phyloP scores from a whole-genome alignment of 2,888 invertebrate species.

The Orthonychiurus folsomi region DNA sequence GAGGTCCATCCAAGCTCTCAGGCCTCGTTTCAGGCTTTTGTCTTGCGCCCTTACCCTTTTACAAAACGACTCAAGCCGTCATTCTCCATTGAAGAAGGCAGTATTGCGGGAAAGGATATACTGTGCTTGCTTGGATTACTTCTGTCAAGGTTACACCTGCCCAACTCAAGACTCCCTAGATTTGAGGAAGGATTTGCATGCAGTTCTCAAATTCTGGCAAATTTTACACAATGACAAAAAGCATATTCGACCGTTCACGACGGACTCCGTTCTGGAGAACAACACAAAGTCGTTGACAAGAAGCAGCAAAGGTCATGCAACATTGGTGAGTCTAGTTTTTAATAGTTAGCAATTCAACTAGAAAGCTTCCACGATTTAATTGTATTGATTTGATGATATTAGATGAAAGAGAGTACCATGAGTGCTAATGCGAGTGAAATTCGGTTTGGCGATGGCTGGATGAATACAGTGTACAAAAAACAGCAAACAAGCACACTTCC shows the following conservation, averaged over 20 bases:
- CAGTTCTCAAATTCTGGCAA: conserved; percentile 89
- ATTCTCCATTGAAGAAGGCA: conserved; percentile 73
- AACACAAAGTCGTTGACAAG: conserved; percentile 1
- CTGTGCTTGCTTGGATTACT: conserved; percentile 89
- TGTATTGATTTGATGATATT: background rate
- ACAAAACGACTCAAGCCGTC: conserved; percentile 71
- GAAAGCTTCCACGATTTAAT: background rate
- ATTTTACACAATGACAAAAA: conserved; percentile 89
- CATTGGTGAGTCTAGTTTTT: background rate
- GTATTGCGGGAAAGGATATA: conserved; percentile 92
- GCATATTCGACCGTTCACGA: conserved; percentile 48
- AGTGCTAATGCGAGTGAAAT: conserved; percentile 28
- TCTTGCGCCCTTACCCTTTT: conserved; percentile 84
- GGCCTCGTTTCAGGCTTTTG: conserved; percentile 80
- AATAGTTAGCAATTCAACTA: background rate
- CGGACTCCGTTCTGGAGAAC: background rate
- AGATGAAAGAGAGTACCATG: conserved; percentile 23
- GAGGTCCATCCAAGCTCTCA: conserved; percentile 81
- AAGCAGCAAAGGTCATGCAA: background rate
- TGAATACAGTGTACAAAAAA: conserved; percentile 51
- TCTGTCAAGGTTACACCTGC: conserved; percentile 78
- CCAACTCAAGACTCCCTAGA: conserved; percentile 71
- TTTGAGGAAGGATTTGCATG: conserved; percentile 78
- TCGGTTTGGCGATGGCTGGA: conserved; percentile 55
- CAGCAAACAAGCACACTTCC: conserved; percentile 23